Evolutionary conservation across 2,113 vertebrate genomes (phyloP).

Genomic region (Rhinoptilus africanus): DNA sequence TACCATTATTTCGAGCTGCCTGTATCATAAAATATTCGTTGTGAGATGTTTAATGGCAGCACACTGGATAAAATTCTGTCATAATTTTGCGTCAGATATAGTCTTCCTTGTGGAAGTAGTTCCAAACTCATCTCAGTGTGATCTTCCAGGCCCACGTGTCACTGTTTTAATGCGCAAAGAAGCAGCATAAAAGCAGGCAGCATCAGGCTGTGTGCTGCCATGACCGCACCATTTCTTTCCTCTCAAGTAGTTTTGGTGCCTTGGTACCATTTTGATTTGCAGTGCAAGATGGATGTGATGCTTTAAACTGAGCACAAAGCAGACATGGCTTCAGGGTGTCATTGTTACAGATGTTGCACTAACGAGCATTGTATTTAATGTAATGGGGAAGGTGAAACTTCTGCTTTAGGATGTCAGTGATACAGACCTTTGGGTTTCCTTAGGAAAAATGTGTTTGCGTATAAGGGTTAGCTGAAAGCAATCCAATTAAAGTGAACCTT

Average conservation of each 20-base stretch:
- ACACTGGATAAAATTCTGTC: background rate
- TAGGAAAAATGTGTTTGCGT: background rate
- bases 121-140: background rate
- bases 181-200: background rate
- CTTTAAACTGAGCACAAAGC: background rate
- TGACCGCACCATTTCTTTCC: background rate
- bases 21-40: constrained; percentile 1
- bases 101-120: background rate
- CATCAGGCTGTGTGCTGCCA: background rate
- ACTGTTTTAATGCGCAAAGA: background rate
- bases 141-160: background rate
- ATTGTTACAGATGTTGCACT: background rate
- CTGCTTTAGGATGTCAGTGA: background rate
- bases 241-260: background rate
- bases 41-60: background rate
- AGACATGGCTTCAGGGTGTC: background rate
- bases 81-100: background rate
- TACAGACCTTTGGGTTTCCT: background rate
- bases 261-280: background rate
- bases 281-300: background rate
- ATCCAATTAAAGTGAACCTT: background rate
- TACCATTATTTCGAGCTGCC: background rate
- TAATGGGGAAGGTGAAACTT: background rate
- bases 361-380: background rate
- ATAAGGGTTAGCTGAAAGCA: background rate